phyloP scores from a whole-genome alignment of 1,140 invertebrate species.

The Zelostemma sp. region DNA sequence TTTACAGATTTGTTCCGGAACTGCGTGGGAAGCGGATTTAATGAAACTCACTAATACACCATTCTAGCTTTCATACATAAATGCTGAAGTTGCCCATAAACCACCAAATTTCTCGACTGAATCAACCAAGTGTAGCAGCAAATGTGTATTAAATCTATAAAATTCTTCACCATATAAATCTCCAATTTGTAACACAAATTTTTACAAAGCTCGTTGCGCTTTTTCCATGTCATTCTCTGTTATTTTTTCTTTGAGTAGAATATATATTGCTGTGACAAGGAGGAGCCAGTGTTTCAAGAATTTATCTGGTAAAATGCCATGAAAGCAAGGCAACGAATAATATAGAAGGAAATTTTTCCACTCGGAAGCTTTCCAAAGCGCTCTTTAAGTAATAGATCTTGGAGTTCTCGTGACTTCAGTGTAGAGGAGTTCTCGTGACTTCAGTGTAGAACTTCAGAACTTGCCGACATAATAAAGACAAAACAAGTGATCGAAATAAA shows the following conservation, averaged over 20 bases:
- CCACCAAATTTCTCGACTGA: not conserved
- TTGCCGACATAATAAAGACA: too few species aligned
- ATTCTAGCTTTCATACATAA: not conserved
- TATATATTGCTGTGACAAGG: not conserved
- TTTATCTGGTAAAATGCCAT: constrained; percentile 13
- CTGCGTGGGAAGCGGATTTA: not conserved
- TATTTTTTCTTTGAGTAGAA: not conserved
- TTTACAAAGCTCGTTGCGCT: not conserved
- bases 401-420: constrained; percentile 19
- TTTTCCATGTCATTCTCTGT: not conserved
- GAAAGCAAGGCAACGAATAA: constrained; percentile 19
- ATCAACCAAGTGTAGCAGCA: not conserved
- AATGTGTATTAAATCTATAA: not conserved
- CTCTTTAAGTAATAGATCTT: constrained; percentile 12
- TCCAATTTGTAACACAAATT: not conserved
- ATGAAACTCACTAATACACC: not conserved
- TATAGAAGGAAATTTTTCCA: constrained; percentile 29
- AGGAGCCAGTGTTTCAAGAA: constrained; percentile 24
- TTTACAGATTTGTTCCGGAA: constrained; percentile 1
- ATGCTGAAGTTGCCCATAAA: not conserved
- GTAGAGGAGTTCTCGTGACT: too few species aligned
- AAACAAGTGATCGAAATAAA: too few species aligned
- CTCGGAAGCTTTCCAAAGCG: constrained; percentile 37
- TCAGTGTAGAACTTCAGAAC: too few species aligned
- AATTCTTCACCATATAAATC: not conserved